Evolutionary conservation across 64 coral and sea anemone genomes (phyloP).

Genomic region (Platygyra sinensis): DNA sequence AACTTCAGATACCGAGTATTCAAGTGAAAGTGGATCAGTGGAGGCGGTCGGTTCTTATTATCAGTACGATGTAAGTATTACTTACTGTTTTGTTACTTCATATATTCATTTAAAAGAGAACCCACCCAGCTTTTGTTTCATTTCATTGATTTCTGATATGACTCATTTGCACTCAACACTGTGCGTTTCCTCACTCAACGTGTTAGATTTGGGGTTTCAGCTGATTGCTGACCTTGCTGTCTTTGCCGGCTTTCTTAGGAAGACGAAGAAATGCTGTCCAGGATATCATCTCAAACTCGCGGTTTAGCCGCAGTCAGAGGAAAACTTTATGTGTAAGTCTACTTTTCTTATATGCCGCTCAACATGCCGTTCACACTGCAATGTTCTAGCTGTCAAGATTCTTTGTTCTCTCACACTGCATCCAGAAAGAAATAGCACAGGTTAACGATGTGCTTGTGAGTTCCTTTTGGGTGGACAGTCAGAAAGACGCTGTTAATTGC

Average conservation of each 20-base stretch:
- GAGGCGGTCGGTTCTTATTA: not conserved
- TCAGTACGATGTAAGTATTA: slow-evolving; percentile 14
- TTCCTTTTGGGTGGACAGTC: too few relatives aligned
- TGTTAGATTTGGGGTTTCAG: not conserved
- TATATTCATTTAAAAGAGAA: not conserved
- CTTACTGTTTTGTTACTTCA: not conserved
- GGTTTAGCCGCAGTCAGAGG: slow-evolving; percentile 58
- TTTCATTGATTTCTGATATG: too few relatives aligned
- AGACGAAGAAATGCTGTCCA: slow-evolving; percentile 54
- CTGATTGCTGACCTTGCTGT: not conserved
- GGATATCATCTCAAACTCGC: slow-evolving; percentile 35
- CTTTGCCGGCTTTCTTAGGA: slow-evolving; percentile 38
- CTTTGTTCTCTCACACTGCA: not conserved
- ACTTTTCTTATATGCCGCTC: not conserved
- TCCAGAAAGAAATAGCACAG: too few relatives aligned
- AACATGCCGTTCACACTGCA: not conserved
- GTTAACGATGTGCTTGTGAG: too few relatives aligned
- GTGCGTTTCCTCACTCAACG: too few relatives aligned
- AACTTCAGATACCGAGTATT: slow-evolving; percentile 15
- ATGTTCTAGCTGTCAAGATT: not conserved
- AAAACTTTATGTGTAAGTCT: slow-evolving; percentile 64
- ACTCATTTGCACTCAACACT: too few relatives aligned
- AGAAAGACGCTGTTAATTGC: too few relatives aligned
- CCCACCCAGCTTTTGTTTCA: too few relatives aligned
- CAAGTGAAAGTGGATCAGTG: slow-evolving; percentile 30